Evolutionary conservation across 2,797 vertebrate species (phyloP), one percentile per base, ranked within the genome.

Genomic region (Periparus ater): DNA sequence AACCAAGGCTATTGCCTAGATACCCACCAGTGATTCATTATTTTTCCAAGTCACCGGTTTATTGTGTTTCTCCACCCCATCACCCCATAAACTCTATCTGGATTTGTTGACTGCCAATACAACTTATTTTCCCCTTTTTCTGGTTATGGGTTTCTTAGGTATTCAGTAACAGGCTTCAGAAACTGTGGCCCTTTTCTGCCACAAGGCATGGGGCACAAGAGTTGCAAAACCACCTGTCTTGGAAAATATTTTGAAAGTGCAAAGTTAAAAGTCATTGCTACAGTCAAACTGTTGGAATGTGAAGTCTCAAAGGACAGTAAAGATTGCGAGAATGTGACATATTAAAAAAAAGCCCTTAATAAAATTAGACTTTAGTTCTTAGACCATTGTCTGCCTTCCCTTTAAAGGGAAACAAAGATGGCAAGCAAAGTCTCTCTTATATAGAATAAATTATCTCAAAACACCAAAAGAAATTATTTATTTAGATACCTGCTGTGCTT

Each of bases 21-120:
- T 82, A 95, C 93, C 80, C 92, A 86, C 55, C 74, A 91, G 77
- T 95, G 96, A 95, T 67, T 96, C 95, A 95, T 82, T 84, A 82
- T 94, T 95, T 91, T 95, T 94, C 93, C 90, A 85, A 91, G 58
- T 84, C 83, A 95, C 71, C 45, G 45, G 87, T 96, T 96, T 94
- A 96, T 94, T 91, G 79, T 91, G 71, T 91, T 93, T 95, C 95
- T 93, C 95, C 96, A 95, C 95, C 93, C 93, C 42, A 85, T 73
- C 94, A 95, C 88, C 63, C 80, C 60, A 57, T 94, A 95, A 96
- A 96, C 60, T 94, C 90, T 88, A 53, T 88, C 58, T 84, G 90
- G 77, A 88, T 85, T 73, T 95, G 68, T 29, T 88, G 83, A 76
- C 77, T 95, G 88, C 83, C 90, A 95, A 40, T 79, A 70, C 51